Evolutionary conservation across 2,797 vertebrate genomes (phyloP).

Genomic region (Liparis tanakae): DNA sequence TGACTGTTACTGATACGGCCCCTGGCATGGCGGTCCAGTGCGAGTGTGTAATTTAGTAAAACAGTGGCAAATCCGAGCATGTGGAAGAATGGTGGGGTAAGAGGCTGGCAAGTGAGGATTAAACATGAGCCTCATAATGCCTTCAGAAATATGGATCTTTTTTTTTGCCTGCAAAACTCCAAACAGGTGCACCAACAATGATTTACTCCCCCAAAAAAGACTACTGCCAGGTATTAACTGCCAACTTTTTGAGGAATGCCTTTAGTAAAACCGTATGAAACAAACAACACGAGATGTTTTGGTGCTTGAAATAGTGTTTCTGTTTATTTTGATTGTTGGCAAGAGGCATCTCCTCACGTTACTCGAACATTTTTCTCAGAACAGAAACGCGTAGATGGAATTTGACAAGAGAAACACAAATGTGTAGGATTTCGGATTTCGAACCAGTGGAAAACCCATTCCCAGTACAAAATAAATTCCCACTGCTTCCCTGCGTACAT

Average conservation of each 20-base stretch:
- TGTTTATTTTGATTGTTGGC: not conserved
- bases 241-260: constrained; percentile 8
- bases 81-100: constrained; percentile 47
- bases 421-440: not conserved
- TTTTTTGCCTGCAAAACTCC: constrained; percentile 21
- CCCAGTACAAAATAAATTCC: not conserved
- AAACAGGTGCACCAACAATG: constrained; percentile 38
- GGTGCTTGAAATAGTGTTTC: not conserved
- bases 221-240: constrained; percentile 5
- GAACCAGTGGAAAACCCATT: not conserved
- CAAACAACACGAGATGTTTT: not conserved
- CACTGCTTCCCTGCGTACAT: not conserved
- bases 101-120: constrained; percentile 52
- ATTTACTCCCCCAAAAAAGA: not conserved
- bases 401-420: constrained; percentile 2
- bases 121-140: constrained; percentile 37
- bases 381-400: not conserved
- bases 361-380: not conserved
- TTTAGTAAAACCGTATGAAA: not conserved
- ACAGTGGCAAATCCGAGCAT: constrained; percentile 49
- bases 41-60: constrained; percentile 62
- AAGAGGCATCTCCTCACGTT: constrained; percentile 13
- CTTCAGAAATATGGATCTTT: constrained; percentile 34
- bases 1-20: constrained; percentile 69
- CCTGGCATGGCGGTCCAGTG: constrained; percentile 59